Evolutionary conservation across 2,888 invertebrate genomes (phyloP).

Genomic region (Melipona beecheii): DNA sequence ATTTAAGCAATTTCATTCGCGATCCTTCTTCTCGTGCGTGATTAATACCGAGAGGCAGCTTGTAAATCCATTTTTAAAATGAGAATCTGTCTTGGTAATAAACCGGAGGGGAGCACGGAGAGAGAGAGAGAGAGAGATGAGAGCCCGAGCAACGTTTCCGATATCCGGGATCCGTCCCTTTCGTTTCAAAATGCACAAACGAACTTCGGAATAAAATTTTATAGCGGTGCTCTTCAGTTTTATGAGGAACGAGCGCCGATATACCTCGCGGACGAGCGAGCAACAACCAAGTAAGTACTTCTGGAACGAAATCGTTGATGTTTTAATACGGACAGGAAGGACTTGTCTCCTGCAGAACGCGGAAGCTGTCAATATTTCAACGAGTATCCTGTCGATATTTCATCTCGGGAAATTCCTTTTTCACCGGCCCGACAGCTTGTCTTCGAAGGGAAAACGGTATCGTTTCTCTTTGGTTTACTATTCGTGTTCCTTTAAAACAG

Average conservation of each 20-base stretch:
- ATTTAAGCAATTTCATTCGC: too few species aligned
- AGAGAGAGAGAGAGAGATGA: neutral
- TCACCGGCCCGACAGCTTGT: neutral
- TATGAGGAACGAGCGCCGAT: neutral
- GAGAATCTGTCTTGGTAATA: neutral
- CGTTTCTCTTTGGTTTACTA: constrained; percentile 17
- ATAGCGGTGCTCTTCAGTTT: neutral
- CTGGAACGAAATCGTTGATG: constrained; percentile 33
- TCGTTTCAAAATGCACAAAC: neutral
- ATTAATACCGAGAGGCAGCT: neutral
- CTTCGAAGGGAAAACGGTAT: constrained; percentile 22
- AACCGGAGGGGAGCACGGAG: neutral
- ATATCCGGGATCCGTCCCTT: neutral
- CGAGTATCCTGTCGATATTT: constrained; percentile 60
- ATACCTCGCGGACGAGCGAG: neutral
- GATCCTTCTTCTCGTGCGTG: neutral
- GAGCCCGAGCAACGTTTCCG: neutral
- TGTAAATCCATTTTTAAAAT: neutral
- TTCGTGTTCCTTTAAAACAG: neutral
- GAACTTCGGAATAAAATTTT: constrained; percentile 17
- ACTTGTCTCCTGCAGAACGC: constrained; percentile 49
- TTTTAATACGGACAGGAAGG: constrained; percentile 52
- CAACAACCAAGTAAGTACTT: neutral
- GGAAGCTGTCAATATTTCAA: constrained; percentile 53
- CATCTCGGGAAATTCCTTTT: constrained; percentile 49